Evolutionary conservation across 1,140 invertebrate genomes (phyloP), one percentile per base, ranked within the genome.

Genomic region (Latrodectus geometricus): DNA sequence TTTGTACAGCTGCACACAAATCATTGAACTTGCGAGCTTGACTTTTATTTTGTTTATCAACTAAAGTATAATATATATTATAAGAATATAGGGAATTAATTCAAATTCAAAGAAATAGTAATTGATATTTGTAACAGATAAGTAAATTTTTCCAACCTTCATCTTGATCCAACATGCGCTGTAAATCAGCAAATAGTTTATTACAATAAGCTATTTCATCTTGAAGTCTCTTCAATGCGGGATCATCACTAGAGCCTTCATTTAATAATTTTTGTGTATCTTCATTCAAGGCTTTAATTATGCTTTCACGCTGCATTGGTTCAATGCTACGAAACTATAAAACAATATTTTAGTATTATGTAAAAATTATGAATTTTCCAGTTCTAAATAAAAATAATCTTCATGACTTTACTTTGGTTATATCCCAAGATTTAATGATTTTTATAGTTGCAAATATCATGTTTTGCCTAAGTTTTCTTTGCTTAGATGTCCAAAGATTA

Each of bases 391-490:
- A 65, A 66, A 17, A 65, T n/a, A 35, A 54, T 11, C n/a, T n/a
- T 8, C 4, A 54, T 23, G 61, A 81, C 35, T 52, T 91, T 90
- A 95, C 94, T 92, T 95, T 94, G 72, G 95, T 84, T 86, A 98
- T 93, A 90, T 99, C 97, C 97, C 97, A 99, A 88, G 95, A 95
- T 91, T 98, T 98, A 50, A 99, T 97, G 21, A 98, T 96, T 90
- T 97, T 97, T 89, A 99, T 99, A 35, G 98, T 99, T 21, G 98
- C 97, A 90, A 99, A 97, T 87, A 99, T 98, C 97, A 99, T 99
- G 90, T 99, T 98, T 91, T 98, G 97, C 35, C 97, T 92, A 92
- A 99, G 94, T 85, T 97, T 93, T 66, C 98, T 92, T 90, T 99
- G 97, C 91, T 98, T 99, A 90, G 97, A 95, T 90, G 98, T 97